These are phyloP conservation scores for Microctonus brassicae DNA, from an alignment of 2,888 invertebrate genomes.

Conservation along the genomic window DNA sequence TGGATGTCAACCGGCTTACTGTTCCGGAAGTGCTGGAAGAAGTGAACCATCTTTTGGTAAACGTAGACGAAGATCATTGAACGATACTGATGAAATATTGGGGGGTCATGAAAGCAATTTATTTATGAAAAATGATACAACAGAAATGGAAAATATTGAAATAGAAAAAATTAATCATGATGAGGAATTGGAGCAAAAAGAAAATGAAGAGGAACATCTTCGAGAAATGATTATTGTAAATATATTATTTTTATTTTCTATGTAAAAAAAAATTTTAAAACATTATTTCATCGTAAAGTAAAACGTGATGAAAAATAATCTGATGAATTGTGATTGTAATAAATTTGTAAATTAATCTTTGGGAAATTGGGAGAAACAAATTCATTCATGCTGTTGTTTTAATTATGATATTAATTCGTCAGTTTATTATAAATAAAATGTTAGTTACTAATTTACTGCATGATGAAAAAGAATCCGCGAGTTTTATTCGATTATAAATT, in stretches of 20 bases:
- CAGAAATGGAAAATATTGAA: slow-evolving; percentile 70
- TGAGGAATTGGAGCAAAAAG: slow-evolving; percentile 72
- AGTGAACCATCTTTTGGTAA: slow-evolving; percentile 87
- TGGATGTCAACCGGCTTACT: slow-evolving; percentile 92
- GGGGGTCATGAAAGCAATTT: slow-evolving; percentile 48
- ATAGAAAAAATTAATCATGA: slow-evolving; percentile 75
- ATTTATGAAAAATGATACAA: slow-evolving; percentile 57
- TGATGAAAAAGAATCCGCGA: too few species aligned
- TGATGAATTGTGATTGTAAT: too few species aligned
- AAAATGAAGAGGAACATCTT: slow-evolving; percentile 80
- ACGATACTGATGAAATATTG: slow-evolving; percentile 61
- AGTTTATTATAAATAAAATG: too few species aligned
- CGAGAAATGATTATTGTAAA: slow-evolving; percentile 90
- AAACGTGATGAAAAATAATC: too few species aligned
- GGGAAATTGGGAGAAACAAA: too few species aligned
- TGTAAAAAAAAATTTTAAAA: not conserved
- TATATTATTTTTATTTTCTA: not conserved
- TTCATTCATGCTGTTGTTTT: too few species aligned
- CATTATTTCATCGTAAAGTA: too few species aligned
- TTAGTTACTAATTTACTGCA: too few species aligned
- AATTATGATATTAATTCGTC: too few species aligned
- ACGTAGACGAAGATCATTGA: slow-evolving; percentile 75
- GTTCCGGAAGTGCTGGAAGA: slow-evolving; percentile 82
- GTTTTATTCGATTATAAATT: too few species aligned
- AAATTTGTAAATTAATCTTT: too few species aligned